A percentile compares a stretch with the other conserved stretches of the same genome.
Conservation (phyloP, 2,113 vertebrate species). For the Sceloporus tristichus region DNA sequence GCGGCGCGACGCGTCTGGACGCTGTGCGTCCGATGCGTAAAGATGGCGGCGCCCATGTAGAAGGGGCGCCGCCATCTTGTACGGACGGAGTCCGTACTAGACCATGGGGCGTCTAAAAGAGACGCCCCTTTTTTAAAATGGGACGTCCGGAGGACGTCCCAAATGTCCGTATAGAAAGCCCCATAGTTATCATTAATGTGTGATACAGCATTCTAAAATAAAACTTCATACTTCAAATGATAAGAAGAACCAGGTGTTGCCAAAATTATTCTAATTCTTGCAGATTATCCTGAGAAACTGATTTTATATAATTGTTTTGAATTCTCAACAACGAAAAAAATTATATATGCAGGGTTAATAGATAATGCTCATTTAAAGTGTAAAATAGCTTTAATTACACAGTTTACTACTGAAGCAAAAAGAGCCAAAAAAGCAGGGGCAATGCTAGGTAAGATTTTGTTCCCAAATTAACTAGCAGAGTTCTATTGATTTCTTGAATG, state of each 20-base stretch:
- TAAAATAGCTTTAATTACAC: slow-evolving; percentile 41
- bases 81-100: too few species aligned
- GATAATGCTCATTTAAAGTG: slow-evolving; percentile 39
- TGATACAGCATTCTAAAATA: background rate
- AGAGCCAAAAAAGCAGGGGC: background rate
- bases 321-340: slow-evolving; percentile 37
- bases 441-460: background rate
- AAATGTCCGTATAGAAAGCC: too few species aligned
- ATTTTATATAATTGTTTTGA: slow-evolving; percentile 43
- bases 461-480: slow-evolving; percentile 6
- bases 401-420: slow-evolving; percentile 30
- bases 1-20: too few species aligned
- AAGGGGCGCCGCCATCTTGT: too few species aligned
- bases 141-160: too few species aligned
- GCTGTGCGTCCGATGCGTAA: too few species aligned
- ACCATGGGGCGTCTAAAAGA: too few species aligned
- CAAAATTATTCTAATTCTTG: slow-evolving; percentile 23
- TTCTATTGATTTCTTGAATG: slow-evolving; percentile 14
- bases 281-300: slow-evolving; percentile 31
- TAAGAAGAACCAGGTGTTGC: slow-evolving; percentile 27
- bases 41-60: too few species aligned
- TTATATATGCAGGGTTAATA: slow-evolving; percentile 37
- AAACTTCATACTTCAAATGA: slow-evolving; percentile 12
- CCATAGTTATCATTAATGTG: slow-evolving; percentile 3
- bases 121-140: too few species aligned